These are phyloP conservation scores for Kryphioiulus occultus DNA, from an alignment of 2,888 invertebrate genomes.

Conservation along the genomic window DNA sequence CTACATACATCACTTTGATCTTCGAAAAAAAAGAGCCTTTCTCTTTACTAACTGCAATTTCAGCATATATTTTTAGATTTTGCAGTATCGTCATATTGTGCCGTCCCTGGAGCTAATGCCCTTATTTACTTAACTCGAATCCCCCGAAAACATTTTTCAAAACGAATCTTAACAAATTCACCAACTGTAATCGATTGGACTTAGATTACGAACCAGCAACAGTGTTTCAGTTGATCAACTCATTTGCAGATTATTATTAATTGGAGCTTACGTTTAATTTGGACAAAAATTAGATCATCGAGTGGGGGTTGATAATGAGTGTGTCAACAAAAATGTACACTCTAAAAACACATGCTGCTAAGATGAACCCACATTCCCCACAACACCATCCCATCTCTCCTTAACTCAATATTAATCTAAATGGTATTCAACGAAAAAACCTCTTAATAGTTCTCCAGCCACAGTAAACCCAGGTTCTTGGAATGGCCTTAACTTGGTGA, in stretches of 20 bases:
- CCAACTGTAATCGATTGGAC: neutral
- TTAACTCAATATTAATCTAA: neutral
- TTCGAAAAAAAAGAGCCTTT: constrained; percentile 3
- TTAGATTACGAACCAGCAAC: neutral
- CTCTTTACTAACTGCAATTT: constrained; percentile 39
- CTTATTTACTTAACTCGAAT: constrained; percentile 19
- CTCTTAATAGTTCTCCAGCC: neutral
- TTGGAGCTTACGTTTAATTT: neutral
- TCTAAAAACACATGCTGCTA: neutral
- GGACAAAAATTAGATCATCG: neutral
- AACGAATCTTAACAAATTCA: constrained; percentile 36
- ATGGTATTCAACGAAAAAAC: neutral
- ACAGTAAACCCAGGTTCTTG: neutral
- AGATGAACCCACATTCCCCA: neutral
- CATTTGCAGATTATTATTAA: constrained; percentile 32
- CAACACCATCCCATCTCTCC: neutral
- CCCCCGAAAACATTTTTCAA: neutral
- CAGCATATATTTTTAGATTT: constrained; percentile 21
- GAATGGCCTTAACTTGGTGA: neutral
- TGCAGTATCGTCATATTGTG: constrained; percentile 9
- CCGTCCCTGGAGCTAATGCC: constrained; percentile 20
- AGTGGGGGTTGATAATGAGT: neutral
- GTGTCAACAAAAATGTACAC: neutral
- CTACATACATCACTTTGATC: constrained; percentile 32
- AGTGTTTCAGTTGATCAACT: constrained; percentile 27